Evolutionary conservation across 2,888 invertebrate species (phyloP), one percentile per base, ranked within the genome.

Genomic region (Melanophora roralis): DNA sequence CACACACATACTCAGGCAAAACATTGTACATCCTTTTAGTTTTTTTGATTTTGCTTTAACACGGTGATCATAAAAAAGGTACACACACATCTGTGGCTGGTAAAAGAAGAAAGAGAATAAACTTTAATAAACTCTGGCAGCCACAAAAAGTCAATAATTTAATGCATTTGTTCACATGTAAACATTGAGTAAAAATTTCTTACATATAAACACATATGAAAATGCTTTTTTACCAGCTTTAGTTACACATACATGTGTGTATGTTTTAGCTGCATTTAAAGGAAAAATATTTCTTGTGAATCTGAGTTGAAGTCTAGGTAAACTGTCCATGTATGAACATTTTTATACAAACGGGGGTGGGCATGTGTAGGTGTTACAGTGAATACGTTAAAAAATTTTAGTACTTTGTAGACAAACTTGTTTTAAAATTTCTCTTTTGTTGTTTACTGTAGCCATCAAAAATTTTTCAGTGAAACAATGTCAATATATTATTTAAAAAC

Each of bases 61-160:
- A 36, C 57, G 19, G 36, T 71, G 55, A 76, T 69, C 57, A 71
- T 57, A 72, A 71, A 65, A 65, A 71, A 45, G 14, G 67, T 60
- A 43, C 27, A 27, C 6, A 27, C 27, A 27, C 6, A 27, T 3
- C 3, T 27, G 6, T 6, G 27, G 8, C 23, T 62, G 43, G 38
- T 47, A 55, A 55, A 19, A 53, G 9, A 57, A 73, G 38, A 19
- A 74, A 73, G 73, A 32, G 12, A 47, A 71, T n/a, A 21, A 68
- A 73, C 72, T 76, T 76, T 80, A 76, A 80, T 80, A 80, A 57
- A 80, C 76, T 76, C 68, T 62, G 55, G 68, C 74, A 80, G 57
- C 76, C 72, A 57, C 72, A 76, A 64, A 74, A 80, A 80, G 80
- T 80, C 80, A 76, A 80, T 80, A 80, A 78, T 49, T 74, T 78